Conservation (phyloP, 2,113 vertebrate species). For the Neotoma lepida region DNA sequence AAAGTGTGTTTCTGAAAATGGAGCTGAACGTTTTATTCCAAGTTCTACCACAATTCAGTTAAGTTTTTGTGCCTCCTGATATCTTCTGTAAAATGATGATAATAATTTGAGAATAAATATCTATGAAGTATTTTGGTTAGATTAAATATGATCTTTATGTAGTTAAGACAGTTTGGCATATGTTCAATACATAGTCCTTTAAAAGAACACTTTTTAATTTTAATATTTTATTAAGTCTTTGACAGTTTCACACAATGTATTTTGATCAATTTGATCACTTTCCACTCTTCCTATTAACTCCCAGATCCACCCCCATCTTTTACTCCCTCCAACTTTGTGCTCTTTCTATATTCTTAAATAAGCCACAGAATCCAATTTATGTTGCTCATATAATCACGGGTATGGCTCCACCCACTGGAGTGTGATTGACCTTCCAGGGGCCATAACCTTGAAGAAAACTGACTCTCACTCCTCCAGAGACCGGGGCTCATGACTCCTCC, state of each 20-base stretch:
- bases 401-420: not conserved
- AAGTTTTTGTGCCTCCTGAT: not conserved
- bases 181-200: not conserved
- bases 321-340: not conserved
- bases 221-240: not conserved
- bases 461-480: not conserved
- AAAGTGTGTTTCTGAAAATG: not conserved
- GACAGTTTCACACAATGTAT: not conserved
- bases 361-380: not conserved
- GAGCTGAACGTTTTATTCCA: not conserved
- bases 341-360: not conserved
- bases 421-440: not conserved
- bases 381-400: not conserved
- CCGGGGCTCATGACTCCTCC: not conserved
- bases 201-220: not conserved
- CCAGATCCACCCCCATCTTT: not conserved
- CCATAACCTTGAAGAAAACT: not conserved
- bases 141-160: slow-evolving; percentile 9
- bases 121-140: not conserved
- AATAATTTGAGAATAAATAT: not conserved
- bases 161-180: not conserved
- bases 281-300: not conserved
- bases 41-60: not conserved
- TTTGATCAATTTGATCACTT: not conserved
- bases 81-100: not conserved